A percentile compares a stretch with the other conserved stretches of the same genome.
phyloP scores from a whole-genome alignment of 2,888 invertebrate species.

The Sturmia bella region DNA sequence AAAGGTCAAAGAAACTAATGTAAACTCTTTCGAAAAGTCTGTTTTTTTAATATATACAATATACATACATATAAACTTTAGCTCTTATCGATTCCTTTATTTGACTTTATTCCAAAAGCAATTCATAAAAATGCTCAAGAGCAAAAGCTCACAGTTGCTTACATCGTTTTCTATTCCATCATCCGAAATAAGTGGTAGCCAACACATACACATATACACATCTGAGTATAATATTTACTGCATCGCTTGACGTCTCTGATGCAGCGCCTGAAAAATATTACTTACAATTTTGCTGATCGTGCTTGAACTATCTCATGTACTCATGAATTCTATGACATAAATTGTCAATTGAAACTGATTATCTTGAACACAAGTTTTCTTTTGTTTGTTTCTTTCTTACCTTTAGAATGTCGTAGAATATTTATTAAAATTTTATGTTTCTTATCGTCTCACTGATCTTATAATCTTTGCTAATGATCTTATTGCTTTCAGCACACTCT shows the following conservation, averaged over 20 bases:
- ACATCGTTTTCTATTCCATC: no score
- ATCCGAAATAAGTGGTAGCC: no score
- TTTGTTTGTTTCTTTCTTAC: slow-evolving; percentile 6
- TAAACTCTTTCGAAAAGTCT: no score
- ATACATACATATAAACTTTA: no score
- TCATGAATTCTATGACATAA: slow-evolving; percentile 52
- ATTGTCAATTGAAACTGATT: slow-evolving; percentile 69
- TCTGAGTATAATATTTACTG: no score
- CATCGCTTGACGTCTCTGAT: neutral
- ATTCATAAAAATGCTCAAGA: no score
- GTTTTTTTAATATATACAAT: no score
- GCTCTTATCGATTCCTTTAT: no score
- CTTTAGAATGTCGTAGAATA: slow-evolving; percentile 50
- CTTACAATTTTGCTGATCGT: slow-evolving; percentile 4
- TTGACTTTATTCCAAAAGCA: no score
- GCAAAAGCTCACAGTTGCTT: no score
- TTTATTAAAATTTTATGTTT: slow-evolving; percentile 45
- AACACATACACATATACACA: no score
- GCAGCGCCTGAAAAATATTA: neutral
- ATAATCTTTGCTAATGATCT: slow-evolving; percentile 64
- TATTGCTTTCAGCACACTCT: slow-evolving; percentile 14
- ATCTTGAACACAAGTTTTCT: slow-evolving; percentile 48
- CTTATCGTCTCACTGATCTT: slow-evolving; percentile 59
- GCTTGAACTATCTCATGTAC: slow-evolving; percentile 34
- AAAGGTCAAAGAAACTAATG: no score